These are phyloP conservation scores for Xestobium rufovillosum DNA, from an alignment of 2,888 invertebrate species.

Conservation along the genomic window DNA sequence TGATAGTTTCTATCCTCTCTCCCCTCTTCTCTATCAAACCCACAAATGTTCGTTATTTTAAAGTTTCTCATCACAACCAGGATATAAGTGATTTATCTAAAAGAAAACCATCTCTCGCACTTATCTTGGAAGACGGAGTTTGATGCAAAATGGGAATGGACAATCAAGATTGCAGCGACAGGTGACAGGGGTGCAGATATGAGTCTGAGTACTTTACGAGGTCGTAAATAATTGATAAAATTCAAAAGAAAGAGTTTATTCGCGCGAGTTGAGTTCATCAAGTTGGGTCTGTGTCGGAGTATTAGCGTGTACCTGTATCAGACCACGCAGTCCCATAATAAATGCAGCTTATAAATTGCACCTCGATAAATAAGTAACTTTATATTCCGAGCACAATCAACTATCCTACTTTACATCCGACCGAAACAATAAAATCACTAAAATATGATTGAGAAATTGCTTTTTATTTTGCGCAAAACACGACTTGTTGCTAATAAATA, in stretches of 20 bases:
- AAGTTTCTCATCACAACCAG: too few species aligned
- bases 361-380: conserved; percentile 45
- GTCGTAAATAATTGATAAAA: conserved; percentile 39
- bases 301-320: conserved; percentile 14
- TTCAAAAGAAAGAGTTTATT: conserved; percentile 38
- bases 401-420: conserved; percentile 44
- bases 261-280: conserved; percentile 34
- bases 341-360: conserved; percentile 45
- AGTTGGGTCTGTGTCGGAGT: conserved; percentile 9
- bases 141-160: too few species aligned
- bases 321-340: conserved; percentile 40
- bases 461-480: conserved; percentile 40
- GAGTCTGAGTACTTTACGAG: too few species aligned
- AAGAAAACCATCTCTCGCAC: too few species aligned
- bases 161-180: too few species aligned
- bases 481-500: conserved; percentile 39
- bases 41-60: too few species aligned
- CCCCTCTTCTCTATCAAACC: too few species aligned
- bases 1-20: too few species aligned
- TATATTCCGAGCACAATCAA: conserved; percentile 45
- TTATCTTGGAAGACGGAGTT: too few species aligned
- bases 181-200: too few species aligned
- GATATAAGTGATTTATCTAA: too few species aligned
- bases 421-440: conserved; percentile 45
- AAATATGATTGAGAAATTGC: conserved; percentile 45